Base-by-base conservation (phyloP, 1,140 invertebrate genomes). In the Ostrea edulis region DNA sequence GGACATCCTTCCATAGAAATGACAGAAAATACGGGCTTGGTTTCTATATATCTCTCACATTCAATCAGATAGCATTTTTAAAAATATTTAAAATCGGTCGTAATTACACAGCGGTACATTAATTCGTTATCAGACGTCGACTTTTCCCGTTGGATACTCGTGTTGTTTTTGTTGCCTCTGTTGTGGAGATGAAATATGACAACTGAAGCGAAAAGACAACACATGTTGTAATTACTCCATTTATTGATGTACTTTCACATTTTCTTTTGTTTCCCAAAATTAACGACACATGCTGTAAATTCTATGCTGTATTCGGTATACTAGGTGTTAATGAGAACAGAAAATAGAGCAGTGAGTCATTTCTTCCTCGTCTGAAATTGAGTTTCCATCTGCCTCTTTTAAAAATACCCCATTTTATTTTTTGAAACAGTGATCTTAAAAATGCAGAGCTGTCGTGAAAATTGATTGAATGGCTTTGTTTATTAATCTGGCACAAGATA, bases 21-120 rank as follows among this genome's bases (percentile, higher is more conserved):
- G 55, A 5, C 25, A 8, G 29, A 11, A 29, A 25, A 35, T 29
- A 77, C 8, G 29, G 68, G 68, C 25, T 35, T 25, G 25, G 25
- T 14, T 14, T 77, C 68, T 25, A 25, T n/a, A n/a, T n/a, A n/a
- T 25, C 17, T 77, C 68, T 77, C 68, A 77, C 25, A 77, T 77
- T 77, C 11, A 77, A 22, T 77, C 29, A 29, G 68, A 77, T 77
- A 77, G 14, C 8, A 35, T 35, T 25, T 71, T 25, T 71, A 71
- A 71, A 71, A 71, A 71, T 71, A 71, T 71, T 71, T 71, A 25
- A 71, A 71, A 71, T 71, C 29, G 22, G 68, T 77, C 29, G 65
- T 71, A 71, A 25, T 29, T 77, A 77, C 14, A 77, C 68, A 77
- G 22, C 9, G 68, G 14, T 35, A 29, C 8, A 77, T 29, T 71